Percentiles rank a stretch among this genome's conserved stretches.
These are phyloP conservation scores for Acipenser ruthenus DNA, from an alignment of 2,797 vertebrate species.

Conservation along the genomic window DNA sequence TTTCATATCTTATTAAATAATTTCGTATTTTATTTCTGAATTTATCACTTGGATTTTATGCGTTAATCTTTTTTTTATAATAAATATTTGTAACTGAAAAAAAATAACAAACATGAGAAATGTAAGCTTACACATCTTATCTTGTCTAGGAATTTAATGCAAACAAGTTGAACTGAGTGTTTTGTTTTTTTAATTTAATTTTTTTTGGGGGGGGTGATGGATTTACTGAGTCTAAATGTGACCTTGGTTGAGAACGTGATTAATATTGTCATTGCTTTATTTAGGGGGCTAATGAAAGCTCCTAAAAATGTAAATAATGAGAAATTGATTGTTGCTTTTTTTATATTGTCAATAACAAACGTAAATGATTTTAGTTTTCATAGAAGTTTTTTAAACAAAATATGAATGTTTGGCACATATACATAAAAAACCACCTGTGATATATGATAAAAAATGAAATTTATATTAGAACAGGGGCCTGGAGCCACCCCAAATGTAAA, in stretches of 20 bases:
- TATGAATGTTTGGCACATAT: conserved; percentile 82
- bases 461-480: conserved; percentile 58
- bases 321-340: conserved; percentile 57
- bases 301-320: conserved; percentile 62
- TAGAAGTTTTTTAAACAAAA: conserved; percentile 73
- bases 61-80: conserved; percentile 14
- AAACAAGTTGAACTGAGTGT: conserved; percentile 28
- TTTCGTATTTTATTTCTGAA: no score
- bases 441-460: conserved; percentile 68
- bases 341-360: conserved; percentile 58
- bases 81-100: no score
- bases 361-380: conserved; percentile 76
- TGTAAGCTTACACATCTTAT: no score
- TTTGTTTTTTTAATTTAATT: conserved; percentile 32
- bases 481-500: conserved; percentile 5
- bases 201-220: background rate
- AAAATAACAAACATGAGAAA: no score
- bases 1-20: no score
- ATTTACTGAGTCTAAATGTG: conserved; percentile 44
- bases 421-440: conserved; percentile 72
- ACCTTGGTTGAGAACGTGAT: no score
- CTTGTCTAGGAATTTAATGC: conserved; percentile 55
- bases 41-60: no score
- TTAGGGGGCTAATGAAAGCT: conserved; percentile 44
- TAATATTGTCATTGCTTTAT: background rate